Percentiles rank a stretch among this genome's conserved stretches.
Evolutionary conservation across 2,888 invertebrate species (phyloP).

Genomic region (Drosophila phalerata): DNA sequence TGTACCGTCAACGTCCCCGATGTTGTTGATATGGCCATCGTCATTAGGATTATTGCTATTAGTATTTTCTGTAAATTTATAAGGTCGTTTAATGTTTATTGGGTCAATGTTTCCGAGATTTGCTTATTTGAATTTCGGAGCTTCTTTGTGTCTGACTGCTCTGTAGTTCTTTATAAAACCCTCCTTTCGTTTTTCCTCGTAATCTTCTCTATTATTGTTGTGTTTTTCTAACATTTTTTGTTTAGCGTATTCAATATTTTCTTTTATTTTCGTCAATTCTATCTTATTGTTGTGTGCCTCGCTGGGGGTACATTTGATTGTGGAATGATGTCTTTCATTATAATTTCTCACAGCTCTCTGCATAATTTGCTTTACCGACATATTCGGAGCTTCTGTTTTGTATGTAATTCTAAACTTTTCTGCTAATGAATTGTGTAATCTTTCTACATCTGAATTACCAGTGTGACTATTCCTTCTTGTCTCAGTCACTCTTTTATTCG

Average conservation of each 20-base stretch:
- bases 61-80: neutral
- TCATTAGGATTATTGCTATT: neutral
- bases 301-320: too few relatives aligned
- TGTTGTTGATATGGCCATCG: neutral
- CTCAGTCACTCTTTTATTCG: too few relatives aligned
- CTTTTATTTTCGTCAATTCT: neutral
- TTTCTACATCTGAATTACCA: too few relatives aligned
- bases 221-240: neutral
- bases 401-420: too few relatives aligned
- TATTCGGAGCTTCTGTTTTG: too few relatives aligned
- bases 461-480: too few relatives aligned
- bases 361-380: too few relatives aligned
- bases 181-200: neutral
- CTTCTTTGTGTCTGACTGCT: neutral
- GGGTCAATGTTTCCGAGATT: neutral
- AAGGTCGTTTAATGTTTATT: neutral
- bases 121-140: neutral
- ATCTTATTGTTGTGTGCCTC: too few relatives aligned
- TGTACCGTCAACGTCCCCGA: neutral
- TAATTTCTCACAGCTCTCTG: too few relatives aligned
- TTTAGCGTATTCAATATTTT: neutral
- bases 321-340: too few relatives aligned
- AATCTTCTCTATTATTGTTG: neutral
- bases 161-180: neutral
- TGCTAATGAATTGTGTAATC: too few relatives aligned